Base-by-base conservation (phyloP, 2,888 invertebrate genomes). In the Coelopa pilipes region DNA sequence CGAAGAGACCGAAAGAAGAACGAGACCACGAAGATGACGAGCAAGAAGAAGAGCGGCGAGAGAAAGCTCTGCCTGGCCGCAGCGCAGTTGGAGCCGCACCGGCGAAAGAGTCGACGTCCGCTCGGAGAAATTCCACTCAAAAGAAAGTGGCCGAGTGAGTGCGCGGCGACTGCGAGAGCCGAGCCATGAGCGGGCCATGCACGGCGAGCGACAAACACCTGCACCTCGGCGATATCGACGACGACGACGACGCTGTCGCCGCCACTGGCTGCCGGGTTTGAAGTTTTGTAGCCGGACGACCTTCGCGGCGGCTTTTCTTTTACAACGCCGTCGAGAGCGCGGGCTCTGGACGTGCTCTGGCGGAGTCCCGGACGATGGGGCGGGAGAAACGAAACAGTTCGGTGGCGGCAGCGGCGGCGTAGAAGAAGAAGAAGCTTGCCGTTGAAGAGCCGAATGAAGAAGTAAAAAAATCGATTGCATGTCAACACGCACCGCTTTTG, bases 71-170 rank as follows among this genome's bases (percentile, higher is more conserved):
- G 7, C 60, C 5, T 21, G 21, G 60, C 55, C 19, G 19, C 17
- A 57, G 57, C 57, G 19, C 11, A 46, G 17, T 46, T 17, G 15
- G 63, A 11, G n/a, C 4, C 63, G 13, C 45, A 24, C 0, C 62
- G 46, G 57, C 57, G 7, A 19, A 55, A n/a, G n/a, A 2, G 34
- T 34, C 34, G 7, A 34, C 34, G 34, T 34, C 34, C 34, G 34
- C 34, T 34, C 21, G 21, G 19, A 62, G 1, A 66, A 66, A 50
- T 7, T 15, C n/a, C 68, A 68, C 59, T 70, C 70, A 70, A 70
- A 60, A 70, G 70, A 70, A 70, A 60, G 70, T 60, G 19, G 46
- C 46, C 34, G 24, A n/a, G 15, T 53, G 67, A 67, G 55, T 67
- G 67, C 13, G 24, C 3, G 50, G 12, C 50, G 59, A 59, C n/a